These are phyloP conservation scores for Argopecten irradians DNA, from an alignment of 1,140 invertebrate genomes.

Conservation along the genomic window DNA sequence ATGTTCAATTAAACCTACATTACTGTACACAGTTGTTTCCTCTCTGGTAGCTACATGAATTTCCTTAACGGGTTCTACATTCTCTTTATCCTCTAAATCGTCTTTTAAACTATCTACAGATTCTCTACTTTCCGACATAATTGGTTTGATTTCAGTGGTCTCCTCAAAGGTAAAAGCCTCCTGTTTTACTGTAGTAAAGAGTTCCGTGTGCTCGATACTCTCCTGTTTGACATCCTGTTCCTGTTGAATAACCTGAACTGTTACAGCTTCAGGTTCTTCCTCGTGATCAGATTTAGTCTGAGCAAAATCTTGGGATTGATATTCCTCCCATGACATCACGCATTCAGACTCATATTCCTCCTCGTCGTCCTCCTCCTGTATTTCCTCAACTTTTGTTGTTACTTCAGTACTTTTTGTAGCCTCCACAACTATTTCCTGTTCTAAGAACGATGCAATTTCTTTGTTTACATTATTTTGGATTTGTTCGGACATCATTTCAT, in stretches of 20 bases:
- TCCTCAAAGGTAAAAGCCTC: background rate
- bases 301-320: background rate
- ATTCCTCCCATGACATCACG: background rate
- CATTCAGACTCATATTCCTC: background rate
- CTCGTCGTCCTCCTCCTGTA: background rate
- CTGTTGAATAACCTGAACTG: background rate
- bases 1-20: background rate
- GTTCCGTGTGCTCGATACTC: background rate
- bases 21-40: background rate
- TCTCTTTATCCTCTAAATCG: background rate
- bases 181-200: slow-evolving; percentile 2
- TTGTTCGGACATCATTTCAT: background rate
- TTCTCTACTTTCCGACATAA: background rate
- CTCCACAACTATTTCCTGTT: background rate
- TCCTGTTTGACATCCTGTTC: background rate
- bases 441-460: background rate
- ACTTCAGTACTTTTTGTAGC: background rate
- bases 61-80: background rate
- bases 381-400: background rate
- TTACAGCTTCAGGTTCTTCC: background rate
- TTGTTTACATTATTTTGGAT: background rate
- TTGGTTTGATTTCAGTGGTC: background rate
- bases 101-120: background rate
- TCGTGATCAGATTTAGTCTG: background rate
- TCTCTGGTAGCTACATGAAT: background rate